These are phyloP conservation scores for Enteromius fasciolatus DNA, from an alignment of 2,797 vertebrate genomes.

Conservation along the genomic window DNA sequence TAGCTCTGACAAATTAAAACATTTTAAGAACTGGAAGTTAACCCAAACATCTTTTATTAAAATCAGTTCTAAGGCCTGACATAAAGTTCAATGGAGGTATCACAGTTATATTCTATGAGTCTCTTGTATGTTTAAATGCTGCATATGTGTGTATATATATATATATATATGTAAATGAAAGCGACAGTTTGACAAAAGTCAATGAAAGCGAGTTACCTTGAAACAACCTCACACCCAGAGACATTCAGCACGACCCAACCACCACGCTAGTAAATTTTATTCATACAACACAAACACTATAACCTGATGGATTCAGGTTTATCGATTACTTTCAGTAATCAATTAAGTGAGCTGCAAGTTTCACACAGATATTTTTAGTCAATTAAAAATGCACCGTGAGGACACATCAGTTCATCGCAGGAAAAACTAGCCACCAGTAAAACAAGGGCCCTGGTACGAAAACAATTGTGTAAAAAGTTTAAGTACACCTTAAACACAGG, in stretches of 20 bases:
- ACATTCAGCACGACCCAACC: slow-evolving; percentile 47
- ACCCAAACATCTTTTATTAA: not conserved
- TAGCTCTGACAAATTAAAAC: not conserved
- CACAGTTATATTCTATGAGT: slow-evolving; percentile 49
- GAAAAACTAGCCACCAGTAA: slow-evolving; percentile 61
- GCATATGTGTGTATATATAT: too few species aligned
- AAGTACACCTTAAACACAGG: slow-evolving; percentile 68
- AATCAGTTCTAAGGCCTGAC: slow-evolving; percentile 27
- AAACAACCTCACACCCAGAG: slow-evolving; percentile 52
- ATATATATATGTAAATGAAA: slow-evolving; percentile 42
- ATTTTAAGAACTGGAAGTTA: not conserved
- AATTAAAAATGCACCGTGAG: slow-evolving; percentile 13
- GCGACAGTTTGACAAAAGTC: slow-evolving; percentile 30
- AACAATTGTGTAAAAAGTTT: slow-evolving; percentile 71
- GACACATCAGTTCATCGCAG: slow-evolving; percentile 50
- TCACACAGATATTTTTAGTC: slow-evolving; percentile 35
- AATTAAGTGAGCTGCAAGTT: slow-evolving; percentile 15
- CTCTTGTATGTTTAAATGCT: slow-evolving; percentile 32
- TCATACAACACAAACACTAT: slow-evolving; percentile 45
- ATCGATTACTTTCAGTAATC: not conserved
- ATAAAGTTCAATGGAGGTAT: slow-evolving; percentile 33
- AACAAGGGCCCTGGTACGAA: slow-evolving; percentile 67
- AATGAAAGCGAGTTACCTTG: slow-evolving; percentile 40
- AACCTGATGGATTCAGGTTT: slow-evolving; percentile 28
- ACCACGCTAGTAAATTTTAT: slow-evolving; percentile 27